Conservation (phyloP, 2,888 invertebrate species). For the Tinea pellionella region DNA sequence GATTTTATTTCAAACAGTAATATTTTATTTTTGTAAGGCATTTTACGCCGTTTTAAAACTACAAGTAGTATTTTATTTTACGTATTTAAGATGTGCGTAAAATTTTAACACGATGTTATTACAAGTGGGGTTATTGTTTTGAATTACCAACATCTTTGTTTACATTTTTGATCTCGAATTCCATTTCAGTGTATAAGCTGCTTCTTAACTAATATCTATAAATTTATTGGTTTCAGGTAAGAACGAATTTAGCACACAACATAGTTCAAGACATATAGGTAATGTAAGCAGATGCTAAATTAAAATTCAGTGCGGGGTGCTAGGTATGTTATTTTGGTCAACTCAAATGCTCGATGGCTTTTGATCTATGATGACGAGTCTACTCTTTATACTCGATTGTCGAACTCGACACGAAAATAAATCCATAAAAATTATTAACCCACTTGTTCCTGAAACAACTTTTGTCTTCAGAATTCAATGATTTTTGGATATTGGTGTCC, state of each 20-base stretch:
- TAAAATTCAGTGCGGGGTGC: constrained; percentile 26
- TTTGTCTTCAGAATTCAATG: too few relatives aligned
- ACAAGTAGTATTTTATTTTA: too few relatives aligned
- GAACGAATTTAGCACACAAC: neutral
- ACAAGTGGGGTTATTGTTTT: too few relatives aligned
- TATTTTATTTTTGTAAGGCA: too few relatives aligned
- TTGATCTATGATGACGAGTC: neutral
- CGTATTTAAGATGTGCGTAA: too few relatives aligned
- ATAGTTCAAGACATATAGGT: neutral
- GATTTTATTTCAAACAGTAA: too few relatives aligned
- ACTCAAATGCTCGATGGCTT: neutral
- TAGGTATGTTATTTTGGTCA: constrained; percentile 17
- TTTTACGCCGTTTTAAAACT: too few relatives aligned
- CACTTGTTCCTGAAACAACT: too few relatives aligned
- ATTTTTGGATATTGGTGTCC: too few relatives aligned
- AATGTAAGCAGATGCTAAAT: constrained; percentile 26
- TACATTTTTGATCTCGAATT: too few relatives aligned
- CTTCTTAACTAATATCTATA: neutral
- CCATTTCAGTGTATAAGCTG: neutral
- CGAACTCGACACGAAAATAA: neutral
- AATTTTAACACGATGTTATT: too few relatives aligned
- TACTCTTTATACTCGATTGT: neutral
- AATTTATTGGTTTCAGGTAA: constrained; percentile 9
- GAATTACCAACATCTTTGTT: too few relatives aligned
- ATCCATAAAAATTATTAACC: neutral